Percentiles rank a stretch among this genome's conserved stretches.
These are phyloP conservation scores for Emydocephalus ijimae DNA, from an alignment of 2,113 vertebrate genomes.

Conservation along the genomic window DNA sequence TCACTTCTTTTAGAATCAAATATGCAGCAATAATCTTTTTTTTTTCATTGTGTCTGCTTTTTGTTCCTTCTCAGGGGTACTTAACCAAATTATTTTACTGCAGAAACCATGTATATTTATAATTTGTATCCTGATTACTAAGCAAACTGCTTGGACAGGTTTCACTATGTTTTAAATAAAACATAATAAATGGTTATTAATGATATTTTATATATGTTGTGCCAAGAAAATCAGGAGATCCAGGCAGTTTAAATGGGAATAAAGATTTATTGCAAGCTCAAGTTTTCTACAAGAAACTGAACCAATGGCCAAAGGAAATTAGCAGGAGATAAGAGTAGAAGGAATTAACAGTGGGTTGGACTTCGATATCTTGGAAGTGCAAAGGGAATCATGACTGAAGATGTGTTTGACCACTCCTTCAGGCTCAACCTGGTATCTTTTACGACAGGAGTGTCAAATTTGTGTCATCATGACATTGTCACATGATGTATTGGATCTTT, in stretches of 20 bases:
- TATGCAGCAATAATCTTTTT: too few species aligned
- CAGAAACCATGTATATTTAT: not conserved
- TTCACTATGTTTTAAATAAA: not conserved
- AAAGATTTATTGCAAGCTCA: not conserved
- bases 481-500: too few species aligned
- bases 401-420: not conserved
- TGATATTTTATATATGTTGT: not conserved
- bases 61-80: not conserved
- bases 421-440: not conserved
- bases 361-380: not conserved
- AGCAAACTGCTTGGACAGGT: not conserved
- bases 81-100: not conserved
- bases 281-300: not conserved
- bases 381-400: not conserved
- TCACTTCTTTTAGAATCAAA: too few species aligned
- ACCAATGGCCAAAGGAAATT: not conserved
- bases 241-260: not conserved
- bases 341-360: not conserved
- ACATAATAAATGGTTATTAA: not conserved
- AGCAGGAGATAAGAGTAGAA: not conserved
- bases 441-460: too few species aligned
- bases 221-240: not conserved
- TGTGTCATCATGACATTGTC: too few species aligned
- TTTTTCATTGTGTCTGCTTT: not conserved
- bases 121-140: not conserved